Percentiles rank a stretch among this genome's conserved stretches.
These are phyloP conservation scores for Nestor notabilis DNA, from an alignment of 2,113 vertebrate genomes.

Conservation along the genomic window DNA sequence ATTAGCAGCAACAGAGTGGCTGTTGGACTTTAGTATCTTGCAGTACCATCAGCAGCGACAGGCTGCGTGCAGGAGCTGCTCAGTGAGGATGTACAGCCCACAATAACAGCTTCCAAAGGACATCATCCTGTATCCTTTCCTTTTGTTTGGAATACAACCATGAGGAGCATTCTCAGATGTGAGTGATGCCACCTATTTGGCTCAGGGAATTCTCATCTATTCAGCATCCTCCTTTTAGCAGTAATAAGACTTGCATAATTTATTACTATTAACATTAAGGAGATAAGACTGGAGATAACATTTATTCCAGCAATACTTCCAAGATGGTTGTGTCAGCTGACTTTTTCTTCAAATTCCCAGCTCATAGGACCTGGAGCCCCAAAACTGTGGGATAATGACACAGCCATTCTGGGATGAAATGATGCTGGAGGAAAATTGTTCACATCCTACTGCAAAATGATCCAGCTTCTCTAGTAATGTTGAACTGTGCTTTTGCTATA, in stretches of 20 bases:
- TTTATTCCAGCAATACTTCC: not conserved
- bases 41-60: not conserved
- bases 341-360: not conserved
- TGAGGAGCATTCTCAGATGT: not conserved
- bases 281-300: not conserved
- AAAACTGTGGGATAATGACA: not conserved
- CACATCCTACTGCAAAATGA: not conserved
- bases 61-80: not conserved
- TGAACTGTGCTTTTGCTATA: not conserved
- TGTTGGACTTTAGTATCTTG: not conserved
- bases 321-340: not conserved
- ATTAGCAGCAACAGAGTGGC: not conserved
- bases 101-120: not conserved
- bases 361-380: not conserved
- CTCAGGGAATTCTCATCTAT: not conserved
- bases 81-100: not conserved
- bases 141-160: not conserved
- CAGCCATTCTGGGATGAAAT: not conserved
- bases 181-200: not conserved
- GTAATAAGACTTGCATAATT: not conserved
- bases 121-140: not conserved
- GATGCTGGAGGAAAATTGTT: not conserved
- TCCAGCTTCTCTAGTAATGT: not conserved
- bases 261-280: not conserved
- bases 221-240: not conserved